These are phyloP conservation scores for Psittacula echo DNA, from an alignment of 2,797 vertebrate genomes.

Conservation along the genomic window DNA sequence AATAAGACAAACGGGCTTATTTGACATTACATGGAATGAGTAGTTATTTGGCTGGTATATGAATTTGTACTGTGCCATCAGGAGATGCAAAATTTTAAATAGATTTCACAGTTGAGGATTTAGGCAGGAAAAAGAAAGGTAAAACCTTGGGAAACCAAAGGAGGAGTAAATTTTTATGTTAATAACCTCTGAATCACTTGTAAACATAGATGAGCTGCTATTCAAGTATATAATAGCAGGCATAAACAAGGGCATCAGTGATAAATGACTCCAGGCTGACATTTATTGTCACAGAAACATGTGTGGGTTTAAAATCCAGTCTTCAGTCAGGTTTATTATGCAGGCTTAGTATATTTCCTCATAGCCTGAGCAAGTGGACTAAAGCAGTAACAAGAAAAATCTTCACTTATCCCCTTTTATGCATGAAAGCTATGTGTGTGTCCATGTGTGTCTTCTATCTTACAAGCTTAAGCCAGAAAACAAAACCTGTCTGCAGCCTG, in stretches of 20 bases:
- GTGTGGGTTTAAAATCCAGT: accelerated
- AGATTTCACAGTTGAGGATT: not conserved
- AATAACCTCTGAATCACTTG: not conserved
- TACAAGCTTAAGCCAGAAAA: not conserved
- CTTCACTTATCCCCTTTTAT: not conserved
- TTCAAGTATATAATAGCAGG: not conserved
- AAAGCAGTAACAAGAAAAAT: not conserved
- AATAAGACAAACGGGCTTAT: not conserved
- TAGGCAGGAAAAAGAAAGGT: not conserved
- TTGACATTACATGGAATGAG: not conserved
- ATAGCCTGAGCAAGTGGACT: not conserved
- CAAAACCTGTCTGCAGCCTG: accelerated
- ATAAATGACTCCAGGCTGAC: not conserved
- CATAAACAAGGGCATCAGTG: not conserved
- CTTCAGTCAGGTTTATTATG: not conserved
- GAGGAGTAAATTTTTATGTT: not conserved
- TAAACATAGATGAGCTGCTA: not conserved
- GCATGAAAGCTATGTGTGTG: not conserved
- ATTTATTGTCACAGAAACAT: not conserved
- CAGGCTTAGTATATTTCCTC: not conserved
- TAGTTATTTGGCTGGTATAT: not conserved
- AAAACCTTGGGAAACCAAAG: not conserved
- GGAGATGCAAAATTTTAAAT: not conserved
- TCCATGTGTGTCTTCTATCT: not conserved
- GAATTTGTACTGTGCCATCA: not conserved